Base-by-base conservation (phyloP, 1,140 invertebrate species). In the Neodiprion virginianus region DNA sequence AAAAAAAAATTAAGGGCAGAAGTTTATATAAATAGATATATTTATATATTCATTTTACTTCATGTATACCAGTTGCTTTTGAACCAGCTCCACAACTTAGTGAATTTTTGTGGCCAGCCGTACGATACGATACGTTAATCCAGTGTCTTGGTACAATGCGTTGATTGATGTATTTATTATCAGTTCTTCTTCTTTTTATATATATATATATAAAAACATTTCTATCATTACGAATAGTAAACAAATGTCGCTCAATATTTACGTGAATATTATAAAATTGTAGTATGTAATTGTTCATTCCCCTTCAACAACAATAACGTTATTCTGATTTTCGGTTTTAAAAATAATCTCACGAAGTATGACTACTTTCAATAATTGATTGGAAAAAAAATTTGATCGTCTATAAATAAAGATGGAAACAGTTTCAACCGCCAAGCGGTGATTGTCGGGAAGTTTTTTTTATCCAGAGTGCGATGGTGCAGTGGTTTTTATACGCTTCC, bases 121-220 rank as follows among this genome's bases (percentile, higher is more conserved):
- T 61, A 61, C 7, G 11, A 8, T 5, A 14, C 7, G 11, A 14
- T 61, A 12, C n/a, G n/a, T 9, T 61, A 14, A 7, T 61, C n/a
- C 7, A 14, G 5, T 7, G 11, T 61, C n/a, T 61, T 61, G 11
- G 53, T 61, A 40, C 28, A 40, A 14, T 61, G 8, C 53, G 53
- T 8, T 61, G 53, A 61, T 61, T 61, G n/a, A 61, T 61, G 53
- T 61, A 61, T 61, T 61, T 61, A 61, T 61, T 61, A 61, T 61
- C n/a, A 61, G 5, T 61, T 0, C 53, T 5, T 8, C 8, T 61
- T 61, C 4, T 61, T 5, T 8, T 7, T 61, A 40, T 40, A 40
- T 61, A 14, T 53, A 14, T 53, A 11, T 53, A 53, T 14, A n/a
- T 53, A 61, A 61, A 61, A 61, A 61, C 28, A 40, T 40, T 40